Evolutionary conservation across 2,797 vertebrate species (phyloP).

Genomic region (Gambusia yucatana): DNA sequence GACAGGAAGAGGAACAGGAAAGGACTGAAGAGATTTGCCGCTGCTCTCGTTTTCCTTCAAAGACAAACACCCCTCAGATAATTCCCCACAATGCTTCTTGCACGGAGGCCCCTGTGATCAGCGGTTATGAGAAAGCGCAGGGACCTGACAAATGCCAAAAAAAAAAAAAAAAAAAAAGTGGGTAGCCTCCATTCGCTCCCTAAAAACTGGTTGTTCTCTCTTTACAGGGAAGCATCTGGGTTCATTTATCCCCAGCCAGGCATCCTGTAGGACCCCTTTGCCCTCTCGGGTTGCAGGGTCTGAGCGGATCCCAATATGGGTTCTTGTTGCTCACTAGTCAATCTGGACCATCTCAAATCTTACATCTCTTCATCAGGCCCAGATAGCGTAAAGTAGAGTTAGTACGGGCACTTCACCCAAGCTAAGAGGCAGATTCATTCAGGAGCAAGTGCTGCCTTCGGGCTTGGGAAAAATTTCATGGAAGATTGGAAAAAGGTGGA

Average conservation of each 20-base stretch:
- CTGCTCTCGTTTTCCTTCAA: constrained; percentile 80
- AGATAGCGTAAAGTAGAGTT: constrained; percentile 91
- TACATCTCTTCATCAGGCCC: constrained; percentile 61
- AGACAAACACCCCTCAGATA: constrained; percentile 81
- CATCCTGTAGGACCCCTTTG: constrained; percentile 72
- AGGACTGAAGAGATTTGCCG: constrained; percentile 81
- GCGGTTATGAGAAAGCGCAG: constrained; percentile 89
- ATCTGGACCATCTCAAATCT: constrained; percentile 93
- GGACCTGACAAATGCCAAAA: constrained; percentile 85
- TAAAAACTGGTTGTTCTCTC: constrained; percentile 68
- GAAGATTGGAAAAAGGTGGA: constrained; percentile 52
- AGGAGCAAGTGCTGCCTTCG: constrained; percentile 84
- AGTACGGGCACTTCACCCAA: constrained; percentile 91
- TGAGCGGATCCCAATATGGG: constrained; percentile 85
- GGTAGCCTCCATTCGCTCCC: constrained; percentile 57
- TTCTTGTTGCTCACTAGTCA: constrained; percentile 78
- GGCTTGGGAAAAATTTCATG: constrained; percentile 62
- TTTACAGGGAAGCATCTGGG: constrained; percentile 92
- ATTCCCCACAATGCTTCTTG: constrained; percentile 88
- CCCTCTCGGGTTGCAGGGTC: constrained; percentile 91
- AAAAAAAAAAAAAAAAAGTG: constrained; percentile 62
- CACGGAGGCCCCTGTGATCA: constrained; percentile 85
- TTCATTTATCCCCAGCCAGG: constrained; percentile 86
- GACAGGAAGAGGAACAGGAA: constrained; percentile 84
- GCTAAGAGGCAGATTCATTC: constrained; percentile 93